Evolutionary conservation across 1,140 invertebrate genomes (phyloP), one percentile per base, ranked within the genome.

Genomic region (Ostrea denselamellosa): DNA sequence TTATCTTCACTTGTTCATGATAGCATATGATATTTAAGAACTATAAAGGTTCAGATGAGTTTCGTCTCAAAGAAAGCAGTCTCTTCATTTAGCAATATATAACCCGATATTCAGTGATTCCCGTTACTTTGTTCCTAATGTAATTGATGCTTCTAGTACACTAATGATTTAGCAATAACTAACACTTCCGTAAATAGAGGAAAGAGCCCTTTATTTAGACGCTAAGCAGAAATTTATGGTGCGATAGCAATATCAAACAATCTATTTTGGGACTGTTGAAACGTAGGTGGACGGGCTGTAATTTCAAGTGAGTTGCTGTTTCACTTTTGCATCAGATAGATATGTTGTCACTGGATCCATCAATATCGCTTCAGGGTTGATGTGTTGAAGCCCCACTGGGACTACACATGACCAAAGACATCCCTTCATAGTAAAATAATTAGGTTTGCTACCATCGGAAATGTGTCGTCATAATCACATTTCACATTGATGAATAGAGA

Each of bases 101-200:
- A 62, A 77, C 28, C 68, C 28, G 14, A 77, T 12, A 77, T 25
- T 17, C 28, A 28, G 28, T 77, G 28, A 28, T 34, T 77, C 56
- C 68, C 25, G 68, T 34, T 25, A 25, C 28, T 77, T 14, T 25
- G 25, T 14, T 77, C 68, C n/a, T 77, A 77, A 77, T 34, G 28
- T 28, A 77, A 77, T 77, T 34, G 28, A 77, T 77, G 68, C 68
- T 34, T 77, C 68, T 77, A 77, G 22, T 34, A 77, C 8, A 14
- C 68, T 77, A 34, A 77, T 25, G 25, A 34, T 34, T 77, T 22
- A 77, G 68, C 28, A 77, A 77, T 77, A 77, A 77, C 68, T 28
- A 77, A 77, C 68, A 77, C 68, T 77, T 77, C 68, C 28, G 14
- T 77, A 77, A 77, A 77, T 77, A 77, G 68, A 77, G 25, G 28